These are phyloP conservation scores for Calyptomena viridis DNA, from an alignment of 2,113 vertebrate species.

Conservation along the genomic window DNA sequence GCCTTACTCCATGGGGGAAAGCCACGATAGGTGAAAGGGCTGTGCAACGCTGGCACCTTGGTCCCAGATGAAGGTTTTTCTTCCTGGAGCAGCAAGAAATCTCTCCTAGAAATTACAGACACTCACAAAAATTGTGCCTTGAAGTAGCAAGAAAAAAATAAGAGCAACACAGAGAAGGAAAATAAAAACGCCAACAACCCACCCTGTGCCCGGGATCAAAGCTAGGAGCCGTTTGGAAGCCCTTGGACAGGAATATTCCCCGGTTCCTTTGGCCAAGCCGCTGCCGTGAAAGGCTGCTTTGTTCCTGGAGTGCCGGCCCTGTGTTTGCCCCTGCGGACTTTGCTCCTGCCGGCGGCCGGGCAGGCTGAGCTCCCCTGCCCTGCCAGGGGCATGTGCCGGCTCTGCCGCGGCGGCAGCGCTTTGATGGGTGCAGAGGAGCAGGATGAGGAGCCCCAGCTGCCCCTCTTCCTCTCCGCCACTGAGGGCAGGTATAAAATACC, in stretches of 20 bases:
- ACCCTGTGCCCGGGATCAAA: conserved; percentile 10
- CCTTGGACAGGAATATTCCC: not conserved
- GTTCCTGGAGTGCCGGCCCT: not conserved
- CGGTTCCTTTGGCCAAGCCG: not conserved
- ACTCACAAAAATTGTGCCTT: not conserved
- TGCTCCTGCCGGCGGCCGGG: accelerated
- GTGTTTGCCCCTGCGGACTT: not conserved
- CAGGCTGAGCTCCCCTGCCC: not conserved
- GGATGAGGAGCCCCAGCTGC: not conserved
- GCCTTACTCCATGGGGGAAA: not conserved
- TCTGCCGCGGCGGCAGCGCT: accelerated
- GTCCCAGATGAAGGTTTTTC: not conserved
- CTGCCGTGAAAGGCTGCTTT: conserved; percentile 48
- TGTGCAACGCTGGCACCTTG: accelerated
- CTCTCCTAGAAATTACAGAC: not conserved
- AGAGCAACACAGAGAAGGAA: not conserved
- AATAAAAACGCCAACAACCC: not conserved
- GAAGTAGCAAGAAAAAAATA: not conserved
- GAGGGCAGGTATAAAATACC: not conserved
- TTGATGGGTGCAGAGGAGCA: not conserved
- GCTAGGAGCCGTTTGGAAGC: not conserved
- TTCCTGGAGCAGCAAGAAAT: not conserved
- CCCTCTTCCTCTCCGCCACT: accelerated
- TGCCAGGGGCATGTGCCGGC: not conserved
- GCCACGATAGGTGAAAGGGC: not conserved